Evolutionary conservation across 2,888 invertebrate genomes (phyloP).

Genomic region (Torymus aiolomorphi): DNA sequence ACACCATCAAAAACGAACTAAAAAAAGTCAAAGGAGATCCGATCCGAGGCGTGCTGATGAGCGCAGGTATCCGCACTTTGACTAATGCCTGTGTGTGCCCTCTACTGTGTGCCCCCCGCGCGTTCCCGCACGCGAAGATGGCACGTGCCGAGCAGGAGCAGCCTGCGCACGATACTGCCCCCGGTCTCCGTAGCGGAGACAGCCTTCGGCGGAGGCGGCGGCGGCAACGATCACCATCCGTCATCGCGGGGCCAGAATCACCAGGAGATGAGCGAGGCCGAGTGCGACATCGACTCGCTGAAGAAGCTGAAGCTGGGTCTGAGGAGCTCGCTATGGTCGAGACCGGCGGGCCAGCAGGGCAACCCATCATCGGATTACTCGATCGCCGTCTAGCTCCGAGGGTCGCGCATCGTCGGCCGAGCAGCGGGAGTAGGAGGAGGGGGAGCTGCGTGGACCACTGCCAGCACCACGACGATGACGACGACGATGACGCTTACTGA

Average conservation of each 20-base stretch:
- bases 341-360: constrained; percentile 75
- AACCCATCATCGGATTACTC: constrained; percentile 84
- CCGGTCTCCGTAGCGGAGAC: constrained; percentile 77
- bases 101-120: neutral
- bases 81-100: constrained; percentile 24
- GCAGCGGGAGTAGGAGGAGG: no score
- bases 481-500: no score
- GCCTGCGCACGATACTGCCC: constrained; percentile 81
- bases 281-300: constrained; percentile 85
- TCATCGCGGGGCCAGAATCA: neutral
- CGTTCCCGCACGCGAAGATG: constrained; percentile 72
- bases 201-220: constrained; percentile 70
- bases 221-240: constrained; percentile 55
- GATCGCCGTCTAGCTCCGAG: constrained; percentile 81
- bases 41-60: no score
- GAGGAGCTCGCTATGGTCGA: constrained; percentile 84
- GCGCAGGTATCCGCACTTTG: neutral
- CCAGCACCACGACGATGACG: no score
- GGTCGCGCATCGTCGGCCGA: no score
- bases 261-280: constrained; percentile 79
- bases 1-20: neutral
- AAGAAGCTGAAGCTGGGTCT: constrained; percentile 85
- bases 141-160: constrained; percentile 77
- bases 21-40: neutral
- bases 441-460: no score